These are phyloP conservation scores for Aspidiotus destructor DNA, from an alignment of 2,888 invertebrate genomes.

Conservation along the genomic window DNA sequence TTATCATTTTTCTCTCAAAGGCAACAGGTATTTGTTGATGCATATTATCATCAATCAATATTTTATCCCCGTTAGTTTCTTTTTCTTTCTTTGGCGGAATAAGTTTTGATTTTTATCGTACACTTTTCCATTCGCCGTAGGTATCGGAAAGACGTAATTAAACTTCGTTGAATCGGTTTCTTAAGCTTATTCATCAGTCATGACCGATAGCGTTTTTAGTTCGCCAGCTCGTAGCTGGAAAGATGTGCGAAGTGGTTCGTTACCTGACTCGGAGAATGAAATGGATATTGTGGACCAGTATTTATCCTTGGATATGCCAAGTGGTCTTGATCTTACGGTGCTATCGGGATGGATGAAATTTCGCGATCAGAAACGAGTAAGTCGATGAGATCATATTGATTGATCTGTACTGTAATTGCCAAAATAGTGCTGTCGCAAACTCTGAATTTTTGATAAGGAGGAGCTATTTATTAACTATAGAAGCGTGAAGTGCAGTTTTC, in stretches of 20 bases:
- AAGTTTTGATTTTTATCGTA: too few species aligned
- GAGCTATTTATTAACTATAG: too few species aligned
- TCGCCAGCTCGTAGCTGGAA: conserved; percentile 30
- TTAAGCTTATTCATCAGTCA: neutral
- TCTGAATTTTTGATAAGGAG: too few species aligned
- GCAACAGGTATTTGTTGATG: too few species aligned
- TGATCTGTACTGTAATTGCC: neutral
- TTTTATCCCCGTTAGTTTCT: too few species aligned
- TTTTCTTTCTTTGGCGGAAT: too few species aligned
- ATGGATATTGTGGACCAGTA: conserved; percentile 18
- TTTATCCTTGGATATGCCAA: neutral
- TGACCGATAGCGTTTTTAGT: conserved; percentile 31
- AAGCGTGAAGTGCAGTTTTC: too few species aligned
- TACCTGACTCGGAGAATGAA: conserved; percentile 27
- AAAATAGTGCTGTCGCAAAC: too few species aligned
- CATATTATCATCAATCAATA: too few species aligned
- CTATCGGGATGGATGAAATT: conserved; percentile 31
- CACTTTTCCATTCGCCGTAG: neutral
- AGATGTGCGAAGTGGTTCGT: conserved; percentile 15
- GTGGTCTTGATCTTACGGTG: conserved; percentile 13
- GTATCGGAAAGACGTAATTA: neutral
- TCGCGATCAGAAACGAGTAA: conserved; percentile 29
- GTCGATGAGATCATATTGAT: neutral
- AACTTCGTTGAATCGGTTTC: neutral
- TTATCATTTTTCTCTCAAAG: too few species aligned